Conservation (phyloP, 2,113 vertebrate species). For the Chionomys nivalis region DNA sequence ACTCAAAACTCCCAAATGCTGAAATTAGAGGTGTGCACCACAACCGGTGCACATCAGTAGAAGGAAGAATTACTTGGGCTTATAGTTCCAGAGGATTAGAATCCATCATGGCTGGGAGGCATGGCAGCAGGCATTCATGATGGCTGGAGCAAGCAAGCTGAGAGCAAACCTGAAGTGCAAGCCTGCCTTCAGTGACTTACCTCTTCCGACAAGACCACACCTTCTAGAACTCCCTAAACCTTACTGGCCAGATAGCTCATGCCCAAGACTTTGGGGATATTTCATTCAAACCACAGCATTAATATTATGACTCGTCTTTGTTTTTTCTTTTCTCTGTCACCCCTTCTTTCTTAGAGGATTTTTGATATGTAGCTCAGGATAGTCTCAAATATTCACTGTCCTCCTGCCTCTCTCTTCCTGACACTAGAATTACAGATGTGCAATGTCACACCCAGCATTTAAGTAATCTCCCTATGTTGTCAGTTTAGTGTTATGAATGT, state of each 20-base stretch:
- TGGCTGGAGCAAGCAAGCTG: neutral
- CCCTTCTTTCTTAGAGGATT: neutral
- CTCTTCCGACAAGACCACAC: neutral
- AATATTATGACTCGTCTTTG: neutral
- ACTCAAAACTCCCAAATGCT: neutral
- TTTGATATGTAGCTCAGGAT: neutral
- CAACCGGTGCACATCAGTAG: neutral
- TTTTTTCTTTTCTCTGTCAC: neutral
- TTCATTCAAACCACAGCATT: neutral
- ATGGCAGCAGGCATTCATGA: too few species aligned
- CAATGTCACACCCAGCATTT: neutral
- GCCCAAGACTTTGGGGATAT: neutral
- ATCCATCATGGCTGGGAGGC: neutral
- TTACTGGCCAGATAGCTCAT: neutral
- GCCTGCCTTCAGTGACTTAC: neutral
- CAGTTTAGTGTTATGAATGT: conserved; percentile 43
- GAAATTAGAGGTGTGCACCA: neutral
- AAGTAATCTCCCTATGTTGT: neutral
- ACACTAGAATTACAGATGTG: neutral
- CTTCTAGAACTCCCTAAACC: neutral
- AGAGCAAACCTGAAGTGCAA: neutral
- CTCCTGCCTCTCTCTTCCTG: neutral
- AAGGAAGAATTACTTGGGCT: neutral
- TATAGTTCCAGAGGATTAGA: neutral
- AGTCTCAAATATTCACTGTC: neutral